Conservation (phyloP, 2,888 invertebrate genomes). For the Sphinx pinastri region DNA sequence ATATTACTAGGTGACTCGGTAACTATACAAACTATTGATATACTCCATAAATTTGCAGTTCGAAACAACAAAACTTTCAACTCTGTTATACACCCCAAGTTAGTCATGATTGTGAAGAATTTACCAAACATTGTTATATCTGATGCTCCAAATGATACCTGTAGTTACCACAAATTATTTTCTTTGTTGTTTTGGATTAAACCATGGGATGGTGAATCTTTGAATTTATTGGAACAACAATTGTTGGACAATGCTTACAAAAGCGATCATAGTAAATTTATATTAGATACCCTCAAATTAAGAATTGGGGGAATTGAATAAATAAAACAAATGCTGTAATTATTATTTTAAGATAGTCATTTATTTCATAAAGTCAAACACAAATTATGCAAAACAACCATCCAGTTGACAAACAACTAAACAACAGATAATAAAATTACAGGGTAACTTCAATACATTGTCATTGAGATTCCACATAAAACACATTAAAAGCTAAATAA, state of each 20-base stretch:
- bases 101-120: constrained; percentile 74
- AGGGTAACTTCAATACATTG: constrained; percentile 55
- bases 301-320: constrained; percentile 51
- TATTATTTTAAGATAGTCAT: constrained; percentile 43
- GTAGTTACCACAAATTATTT: constrained; percentile 77
- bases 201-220: constrained; percentile 68
- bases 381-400: constrained; percentile 36
- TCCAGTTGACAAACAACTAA: constrained; percentile 34
- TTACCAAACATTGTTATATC: constrained; percentile 66
- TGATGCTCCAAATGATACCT: constrained; percentile 66
- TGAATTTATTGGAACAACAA: constrained; percentile 72
- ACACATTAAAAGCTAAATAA: constrained; percentile 30
- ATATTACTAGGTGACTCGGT: constrained; percentile 80
- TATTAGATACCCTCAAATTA: constrained; percentile 70
- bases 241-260: constrained; percentile 61
- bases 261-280: constrained; percentile 65
- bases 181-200: constrained; percentile 83
- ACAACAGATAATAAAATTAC: constrained; percentile 52
- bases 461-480: constrained; percentile 37
- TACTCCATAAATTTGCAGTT: constrained; percentile 84
- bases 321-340: constrained; percentile 29
- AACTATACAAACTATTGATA: constrained; percentile 78
- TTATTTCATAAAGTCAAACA: constrained; percentile 60
- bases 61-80: constrained; percentile 81
- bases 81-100: constrained; percentile 67